These are phyloP conservation scores for Furnarius figulus DNA, from an alignment of 2,113 vertebrate species.

Conservation along the genomic window DNA sequence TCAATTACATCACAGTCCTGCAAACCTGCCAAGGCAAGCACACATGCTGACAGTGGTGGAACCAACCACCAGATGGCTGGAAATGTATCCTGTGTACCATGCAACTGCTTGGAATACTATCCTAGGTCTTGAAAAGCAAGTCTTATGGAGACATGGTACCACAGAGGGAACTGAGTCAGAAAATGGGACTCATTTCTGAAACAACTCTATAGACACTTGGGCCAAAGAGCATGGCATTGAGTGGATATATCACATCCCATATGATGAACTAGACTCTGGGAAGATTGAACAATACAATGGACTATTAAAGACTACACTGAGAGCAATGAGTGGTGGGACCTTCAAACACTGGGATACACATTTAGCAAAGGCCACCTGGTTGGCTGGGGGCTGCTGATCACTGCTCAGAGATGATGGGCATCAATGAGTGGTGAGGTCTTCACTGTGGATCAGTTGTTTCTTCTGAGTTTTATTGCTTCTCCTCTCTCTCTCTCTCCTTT, in stretches of 20 bases:
- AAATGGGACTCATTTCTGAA: background rate
- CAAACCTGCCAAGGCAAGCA: background rate
- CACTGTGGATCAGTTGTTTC: background rate
- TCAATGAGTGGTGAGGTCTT: background rate
- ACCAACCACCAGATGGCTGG: background rate
- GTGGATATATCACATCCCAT: background rate
- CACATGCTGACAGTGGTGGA: background rate
- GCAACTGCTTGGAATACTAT: background rate
- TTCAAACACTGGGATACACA: background rate
- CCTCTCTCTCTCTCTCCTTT: background rate
- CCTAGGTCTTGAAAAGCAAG: background rate
- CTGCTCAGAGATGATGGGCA: background rate
- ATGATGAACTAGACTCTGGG: background rate
- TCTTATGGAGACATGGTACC: background rate
- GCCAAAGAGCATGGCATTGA: rapidly evolving
- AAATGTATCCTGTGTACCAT: rapidly evolving
- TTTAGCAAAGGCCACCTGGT: background rate
- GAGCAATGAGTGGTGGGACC: background rate
- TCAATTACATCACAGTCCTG: background rate
- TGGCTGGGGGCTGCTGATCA: background rate
- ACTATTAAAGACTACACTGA: background rate
- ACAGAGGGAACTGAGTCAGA: background rate
- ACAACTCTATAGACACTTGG: background rate
- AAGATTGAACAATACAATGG: background rate
- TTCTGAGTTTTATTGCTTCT: background rate